These are phyloP conservation scores for Xylota sylvarum DNA, from an alignment of 2,888 invertebrate species.

Conservation along the genomic window DNA sequence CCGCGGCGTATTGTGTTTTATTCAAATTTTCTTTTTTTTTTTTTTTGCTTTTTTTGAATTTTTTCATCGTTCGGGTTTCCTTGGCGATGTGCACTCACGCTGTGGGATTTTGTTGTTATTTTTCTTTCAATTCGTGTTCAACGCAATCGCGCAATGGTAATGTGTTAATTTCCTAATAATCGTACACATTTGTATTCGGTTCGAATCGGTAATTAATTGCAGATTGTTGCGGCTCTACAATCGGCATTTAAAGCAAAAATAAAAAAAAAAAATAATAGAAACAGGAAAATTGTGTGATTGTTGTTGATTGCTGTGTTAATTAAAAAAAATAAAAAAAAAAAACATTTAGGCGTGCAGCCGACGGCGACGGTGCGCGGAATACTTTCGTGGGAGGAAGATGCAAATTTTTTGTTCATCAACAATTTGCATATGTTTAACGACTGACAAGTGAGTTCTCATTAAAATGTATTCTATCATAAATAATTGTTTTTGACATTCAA, in stretches of 20 bases:
- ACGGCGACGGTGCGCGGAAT: neutral
- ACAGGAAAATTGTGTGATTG: slow-evolving; percentile 19
- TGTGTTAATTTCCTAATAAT: slow-evolving; percentile 66
- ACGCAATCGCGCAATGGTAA: slow-evolving; percentile 44
- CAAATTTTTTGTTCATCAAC: neutral
- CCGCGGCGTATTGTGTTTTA: slow-evolving; percentile 61
- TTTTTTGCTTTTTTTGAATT: neutral
- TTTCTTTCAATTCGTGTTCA: slow-evolving; percentile 44
- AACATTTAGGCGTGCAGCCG: neutral
- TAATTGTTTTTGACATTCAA: too few species aligned
- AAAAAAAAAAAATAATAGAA: neutral
- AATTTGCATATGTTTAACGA: slow-evolving; percentile 6
- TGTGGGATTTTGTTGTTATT: slow-evolving; percentile 25
- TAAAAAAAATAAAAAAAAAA: neutral
- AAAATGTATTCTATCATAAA: neutral
- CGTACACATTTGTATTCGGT: slow-evolving; percentile 31
- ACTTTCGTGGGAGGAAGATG: slow-evolving; percentile 23
- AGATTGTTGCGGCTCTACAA: slow-evolving; percentile 39
- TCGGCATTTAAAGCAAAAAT: slow-evolving; percentile 16
- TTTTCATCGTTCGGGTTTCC: slow-evolving; percentile 14
- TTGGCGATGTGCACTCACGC: slow-evolving; percentile 48
- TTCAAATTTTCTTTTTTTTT: slow-evolving; percentile 46
- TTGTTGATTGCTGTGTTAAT: slow-evolving; percentile 8
- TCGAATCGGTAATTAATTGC: slow-evolving; percentile 43
- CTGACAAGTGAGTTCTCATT: slow-evolving; percentile 23